Conservation (phyloP, 2,888 invertebrate genomes). For the Callosobruchus maculatus region DNA sequence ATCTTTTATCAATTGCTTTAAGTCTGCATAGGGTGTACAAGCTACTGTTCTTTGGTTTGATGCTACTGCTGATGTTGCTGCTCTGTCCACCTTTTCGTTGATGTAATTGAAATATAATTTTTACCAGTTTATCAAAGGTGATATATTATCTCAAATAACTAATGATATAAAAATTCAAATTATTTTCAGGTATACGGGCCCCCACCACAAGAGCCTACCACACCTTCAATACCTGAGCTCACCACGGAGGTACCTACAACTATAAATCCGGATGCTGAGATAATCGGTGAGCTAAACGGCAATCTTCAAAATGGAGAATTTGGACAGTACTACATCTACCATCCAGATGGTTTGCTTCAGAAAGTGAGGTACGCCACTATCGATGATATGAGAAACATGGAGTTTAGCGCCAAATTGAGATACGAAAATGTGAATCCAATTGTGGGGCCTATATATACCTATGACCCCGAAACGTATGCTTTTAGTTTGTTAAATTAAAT, state of each 20-base stretch:
- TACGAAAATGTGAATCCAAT: conserved; percentile 62
- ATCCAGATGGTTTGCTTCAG: conserved; percentile 62
- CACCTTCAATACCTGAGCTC: conserved; percentile 9
- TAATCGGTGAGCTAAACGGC: conserved; percentile 9
- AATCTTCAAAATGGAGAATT: conserved; percentile 36
- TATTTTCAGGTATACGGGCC: conserved; percentile 12
- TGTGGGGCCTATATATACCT: conserved; percentile 59
- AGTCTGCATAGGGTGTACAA: no score
- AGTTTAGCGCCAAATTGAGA: conserved; percentile 60
- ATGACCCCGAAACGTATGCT: conserved; percentile 33
- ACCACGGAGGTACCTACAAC: conserved; percentile 21
- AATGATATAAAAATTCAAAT: no score
- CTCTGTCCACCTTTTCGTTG: no score
- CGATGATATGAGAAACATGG: conserved; percentile 56
- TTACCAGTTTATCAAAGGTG: no score
- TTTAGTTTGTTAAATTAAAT: conserved; percentile 5
- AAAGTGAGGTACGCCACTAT: conserved; percentile 60
- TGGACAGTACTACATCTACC: conserved; percentile 63
- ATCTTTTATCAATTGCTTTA: no score
- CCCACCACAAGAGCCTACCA: conserved; percentile 8
- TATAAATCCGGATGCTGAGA: conserved; percentile 20
- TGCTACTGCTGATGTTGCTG: no score
- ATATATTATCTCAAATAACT: no score
- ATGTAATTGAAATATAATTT: no score
- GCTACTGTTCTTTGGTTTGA: no score